Percentiles rank a stretch among this genome's conserved stretches.
Evolutionary conservation across 2,113 vertebrate species (phyloP).

Genomic region (Mandrillus leucophaeus): DNA sequence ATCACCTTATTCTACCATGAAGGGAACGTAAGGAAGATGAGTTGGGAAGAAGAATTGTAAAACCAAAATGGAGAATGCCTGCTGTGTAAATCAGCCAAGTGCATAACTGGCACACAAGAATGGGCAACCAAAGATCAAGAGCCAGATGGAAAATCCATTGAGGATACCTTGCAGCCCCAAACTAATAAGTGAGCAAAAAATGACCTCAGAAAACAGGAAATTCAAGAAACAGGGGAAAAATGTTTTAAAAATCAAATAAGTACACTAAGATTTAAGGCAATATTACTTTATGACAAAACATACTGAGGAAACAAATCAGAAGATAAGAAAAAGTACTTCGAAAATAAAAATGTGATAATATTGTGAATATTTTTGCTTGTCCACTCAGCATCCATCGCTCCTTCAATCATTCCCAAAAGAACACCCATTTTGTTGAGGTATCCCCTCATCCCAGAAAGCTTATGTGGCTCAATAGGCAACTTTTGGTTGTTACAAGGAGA

Average conservation of each 20-base stretch:
- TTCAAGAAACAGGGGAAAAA: background rate
- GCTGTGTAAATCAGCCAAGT: background rate
- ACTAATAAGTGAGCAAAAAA: background rate
- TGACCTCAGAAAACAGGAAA: background rate
- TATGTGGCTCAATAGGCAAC: background rate
- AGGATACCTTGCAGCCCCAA: background rate
- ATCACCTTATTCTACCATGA: no score
- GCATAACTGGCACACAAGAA: accelerated
- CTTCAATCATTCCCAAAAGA: background rate
- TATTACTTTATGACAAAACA: background rate
- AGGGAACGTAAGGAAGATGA: background rate
- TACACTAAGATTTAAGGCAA: background rate
- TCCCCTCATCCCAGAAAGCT: background rate
- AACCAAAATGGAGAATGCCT: background rate
- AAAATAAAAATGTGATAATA: background rate
- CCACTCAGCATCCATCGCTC: background rate
- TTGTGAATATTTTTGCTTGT: background rate
- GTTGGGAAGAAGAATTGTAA: background rate
- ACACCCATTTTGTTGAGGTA: background rate
- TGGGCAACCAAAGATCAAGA: background rate
- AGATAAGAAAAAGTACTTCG: background rate
- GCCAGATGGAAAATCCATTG: background rate
- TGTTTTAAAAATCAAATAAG: background rate
- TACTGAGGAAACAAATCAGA: background rate
- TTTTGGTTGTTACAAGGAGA: background rate